Conservation (phyloP, 1,140 invertebrate species). For the Oncopodura yosiiana region DNA sequence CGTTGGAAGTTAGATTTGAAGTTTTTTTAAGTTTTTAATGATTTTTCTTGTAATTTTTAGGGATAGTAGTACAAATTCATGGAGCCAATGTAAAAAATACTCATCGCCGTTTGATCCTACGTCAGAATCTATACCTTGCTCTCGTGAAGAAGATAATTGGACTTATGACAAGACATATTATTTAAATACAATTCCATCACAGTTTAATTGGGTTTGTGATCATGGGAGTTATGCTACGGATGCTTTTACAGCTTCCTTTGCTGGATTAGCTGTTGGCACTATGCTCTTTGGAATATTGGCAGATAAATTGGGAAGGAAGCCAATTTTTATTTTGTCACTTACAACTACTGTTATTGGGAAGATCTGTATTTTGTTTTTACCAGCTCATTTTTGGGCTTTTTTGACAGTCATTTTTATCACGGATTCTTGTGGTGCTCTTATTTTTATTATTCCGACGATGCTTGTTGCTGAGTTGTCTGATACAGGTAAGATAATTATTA, state of each 20-base stretch:
- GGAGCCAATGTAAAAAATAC: too few species aligned
- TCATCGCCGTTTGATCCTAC: too few species aligned
- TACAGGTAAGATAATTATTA: constrained; percentile 1
- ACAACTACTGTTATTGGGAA: neutral
- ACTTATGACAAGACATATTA: constrained; percentile 28
- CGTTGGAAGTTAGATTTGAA: too few species aligned
- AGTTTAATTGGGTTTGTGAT: constrained; percentile 32
- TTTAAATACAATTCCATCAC: constrained; percentile 17
- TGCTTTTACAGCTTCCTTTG: constrained; percentile 20
- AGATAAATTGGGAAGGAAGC: constrained; percentile 19
- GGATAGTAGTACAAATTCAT: too few species aligned
- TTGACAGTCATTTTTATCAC: neutral
- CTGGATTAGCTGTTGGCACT: constrained; percentile 27
- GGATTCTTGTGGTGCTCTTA: constrained; percentile 1
- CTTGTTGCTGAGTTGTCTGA: constrained; percentile 11
- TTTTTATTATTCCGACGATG: constrained; percentile 13
- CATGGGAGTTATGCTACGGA: constrained; percentile 23
- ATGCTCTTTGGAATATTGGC: constrained; percentile 25
- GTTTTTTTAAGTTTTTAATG: too few species aligned
- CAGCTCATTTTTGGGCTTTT: neutral
- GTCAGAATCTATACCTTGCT: too few species aligned
- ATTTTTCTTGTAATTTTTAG: too few species aligned
- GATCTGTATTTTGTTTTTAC: neutral
- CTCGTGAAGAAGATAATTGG: too few species aligned
- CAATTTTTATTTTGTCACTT: constrained; percentile 8